Evolutionary conservation across 2,797 vertebrate species (phyloP), one percentile per base, ranked within the genome.

Genomic region (Urosaurus nigricauda): DNA sequence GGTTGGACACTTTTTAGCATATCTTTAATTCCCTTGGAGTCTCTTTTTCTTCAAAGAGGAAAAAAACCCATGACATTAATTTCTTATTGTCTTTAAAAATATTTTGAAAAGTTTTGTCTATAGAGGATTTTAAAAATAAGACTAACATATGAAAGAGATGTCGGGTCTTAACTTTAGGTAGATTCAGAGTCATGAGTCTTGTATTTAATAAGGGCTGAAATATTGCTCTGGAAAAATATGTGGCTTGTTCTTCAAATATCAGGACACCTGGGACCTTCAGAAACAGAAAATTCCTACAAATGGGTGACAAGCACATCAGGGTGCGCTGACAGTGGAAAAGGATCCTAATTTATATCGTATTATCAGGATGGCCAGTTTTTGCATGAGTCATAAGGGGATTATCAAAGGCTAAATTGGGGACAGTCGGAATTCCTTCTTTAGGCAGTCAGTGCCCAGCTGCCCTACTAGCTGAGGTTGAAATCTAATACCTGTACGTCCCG

Each of bases 341-440:
- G 16, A 14, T 79, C 51, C 63, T 79, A 21, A 58, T 16, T 71
- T 88, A 51, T 37, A 65, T 32, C 4, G 32, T 5, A 4, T 32
- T 78, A 32, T 56, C 73, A 77, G 35, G 78, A 26, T 43, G 65
- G 58, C 43, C 32, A 35, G n/a, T 47, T 51, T 82, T 71, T 60
- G 53, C 21, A 71, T 85, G 83, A 88, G 58, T 89, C 21, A 60
- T 73, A 85, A 80, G 53, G 75, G 77, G 83, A 73, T 85, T 84
- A 85, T 71, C 37, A 79, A 79, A 29, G 51, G 51, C 87, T 71
- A 84, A 83, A 73, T n/a, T 71, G 32, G 68, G 77, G n/a, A 24
- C 40, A 73, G 77, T 9, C 35, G 65, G 83, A 71, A 89, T 85
- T 71, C 75, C 53, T 84, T 70, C 74, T 79, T 80, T 58, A 79